A percentile compares a stretch with the other conserved stretches of the same genome.
Conservation (phyloP, 2,113 vertebrate genomes). For the Silurus asotus region DNA sequence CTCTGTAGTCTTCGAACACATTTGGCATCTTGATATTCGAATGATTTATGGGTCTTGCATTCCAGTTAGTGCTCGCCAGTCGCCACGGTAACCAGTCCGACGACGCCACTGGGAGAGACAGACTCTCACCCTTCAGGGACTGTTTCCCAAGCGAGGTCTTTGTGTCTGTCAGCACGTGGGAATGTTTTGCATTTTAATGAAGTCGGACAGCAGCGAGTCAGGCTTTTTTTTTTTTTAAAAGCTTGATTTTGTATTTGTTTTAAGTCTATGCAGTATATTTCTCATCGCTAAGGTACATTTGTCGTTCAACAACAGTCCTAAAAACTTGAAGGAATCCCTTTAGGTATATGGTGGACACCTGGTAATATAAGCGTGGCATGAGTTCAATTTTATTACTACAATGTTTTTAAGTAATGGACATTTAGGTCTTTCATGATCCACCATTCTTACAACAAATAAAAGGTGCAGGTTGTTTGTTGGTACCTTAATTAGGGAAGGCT, state of each 20-base stretch:
- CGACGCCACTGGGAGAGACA: slow-evolving; percentile 31
- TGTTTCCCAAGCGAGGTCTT: slow-evolving; percentile 2
- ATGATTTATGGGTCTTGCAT: background rate
- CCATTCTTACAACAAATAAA: no score
- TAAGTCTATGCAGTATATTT: background rate
- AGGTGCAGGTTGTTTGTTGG: no score
- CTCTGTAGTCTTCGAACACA: background rate
- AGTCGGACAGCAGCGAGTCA: background rate
- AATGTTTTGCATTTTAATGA: slow-evolving; percentile 32
- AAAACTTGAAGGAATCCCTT: background rate
- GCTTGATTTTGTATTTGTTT: background rate
- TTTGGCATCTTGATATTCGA: background rate
- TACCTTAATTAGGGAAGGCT: no score
- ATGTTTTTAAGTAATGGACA: no score
- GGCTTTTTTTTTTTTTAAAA: no score
- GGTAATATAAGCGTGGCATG: background rate
- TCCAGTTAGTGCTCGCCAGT: slow-evolving; percentile 2
- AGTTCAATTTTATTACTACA: background rate
- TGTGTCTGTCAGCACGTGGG: slow-evolving; percentile 31
- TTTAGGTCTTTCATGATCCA: no score
- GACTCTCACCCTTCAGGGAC: slow-evolving; percentile 6
- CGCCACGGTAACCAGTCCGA: slow-evolving; percentile 27
- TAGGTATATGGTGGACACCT: background rate
- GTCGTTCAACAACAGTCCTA: background rate
- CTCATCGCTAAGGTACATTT: background rate